These are phyloP conservation scores for Gallinago jamesoni DNA, from an alignment of 2,113 vertebrate species.

Conservation along the genomic window DNA sequence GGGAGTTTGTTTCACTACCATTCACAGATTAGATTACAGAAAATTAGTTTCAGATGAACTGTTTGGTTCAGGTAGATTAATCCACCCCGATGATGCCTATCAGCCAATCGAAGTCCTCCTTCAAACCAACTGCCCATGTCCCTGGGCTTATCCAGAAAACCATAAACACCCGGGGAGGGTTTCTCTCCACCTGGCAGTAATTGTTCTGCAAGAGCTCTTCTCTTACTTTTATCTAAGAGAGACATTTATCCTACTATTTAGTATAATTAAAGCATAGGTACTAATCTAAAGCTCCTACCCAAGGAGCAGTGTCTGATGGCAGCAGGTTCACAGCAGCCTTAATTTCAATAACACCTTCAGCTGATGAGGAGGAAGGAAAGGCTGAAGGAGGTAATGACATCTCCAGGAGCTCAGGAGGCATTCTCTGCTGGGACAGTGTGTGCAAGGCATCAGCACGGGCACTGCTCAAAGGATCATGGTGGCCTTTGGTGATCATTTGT, in stretches of 20 bases:
- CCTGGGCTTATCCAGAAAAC: neutral
- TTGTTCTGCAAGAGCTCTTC: neutral
- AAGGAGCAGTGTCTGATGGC: neutral
- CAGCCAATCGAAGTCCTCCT: neutral
- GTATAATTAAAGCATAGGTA: neutral
- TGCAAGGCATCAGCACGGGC: neutral
- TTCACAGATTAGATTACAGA: neutral
- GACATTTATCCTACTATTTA: neutral
- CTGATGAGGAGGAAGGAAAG: neutral
- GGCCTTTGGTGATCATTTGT: neutral
- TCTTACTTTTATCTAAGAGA: neutral
- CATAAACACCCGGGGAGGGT: neutral
- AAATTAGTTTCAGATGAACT: neutral
- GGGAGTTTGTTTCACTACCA: neutral
- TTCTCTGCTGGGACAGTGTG: rapidly evolving
- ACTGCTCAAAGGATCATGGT: neutral
- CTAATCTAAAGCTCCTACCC: neutral
- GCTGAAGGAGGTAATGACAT: neutral
- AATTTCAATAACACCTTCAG: neutral
- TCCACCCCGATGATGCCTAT: neutral
- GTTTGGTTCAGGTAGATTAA: neutral
- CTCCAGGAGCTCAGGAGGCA: neutral
- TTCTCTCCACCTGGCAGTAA: neutral
- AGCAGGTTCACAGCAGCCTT: neutral
- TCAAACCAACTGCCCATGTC: neutral